Evolutionary conservation across 2,888 invertebrate species (phyloP).

Genomic region (Stenoptilia bipunctidactyla): DNA sequence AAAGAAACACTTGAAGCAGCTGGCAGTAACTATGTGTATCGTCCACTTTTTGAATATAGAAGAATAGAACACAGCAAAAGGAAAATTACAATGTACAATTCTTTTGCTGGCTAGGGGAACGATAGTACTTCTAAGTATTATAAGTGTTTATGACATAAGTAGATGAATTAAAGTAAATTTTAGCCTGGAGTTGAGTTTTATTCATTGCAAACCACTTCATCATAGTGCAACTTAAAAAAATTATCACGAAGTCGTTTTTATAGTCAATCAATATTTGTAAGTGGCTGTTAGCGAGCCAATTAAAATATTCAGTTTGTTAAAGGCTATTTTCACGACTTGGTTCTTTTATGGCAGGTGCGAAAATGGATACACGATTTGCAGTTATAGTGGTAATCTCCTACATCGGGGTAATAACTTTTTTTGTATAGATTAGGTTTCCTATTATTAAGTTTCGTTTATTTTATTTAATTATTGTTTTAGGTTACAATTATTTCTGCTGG

Average conservation of each 20-base stretch:
- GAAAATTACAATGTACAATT: conserved; percentile 51
- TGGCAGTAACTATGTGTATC: conserved; percentile 42
- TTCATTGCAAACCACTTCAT: no score
- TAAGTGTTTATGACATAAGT: no score
- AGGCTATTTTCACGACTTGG: neutral
- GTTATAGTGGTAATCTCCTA: neutral
- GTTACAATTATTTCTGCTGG: conserved; percentile 29
- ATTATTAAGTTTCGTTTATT: neutral
- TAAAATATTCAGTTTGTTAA: neutral
- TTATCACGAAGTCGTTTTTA: conserved; percentile 1
- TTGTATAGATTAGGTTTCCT: neutral
- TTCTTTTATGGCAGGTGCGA: neutral
- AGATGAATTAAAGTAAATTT: conserved; percentile 2
- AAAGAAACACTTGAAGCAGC: conserved; percentile 30
- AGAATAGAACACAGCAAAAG: conserved; percentile 50
- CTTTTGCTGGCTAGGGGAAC: conserved; percentile 55
- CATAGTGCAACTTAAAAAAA: no score
- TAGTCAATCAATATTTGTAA: neutral
- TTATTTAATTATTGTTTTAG: conserved; percentile 22
- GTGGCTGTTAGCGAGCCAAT: neutral
- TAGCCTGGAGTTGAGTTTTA: no score
- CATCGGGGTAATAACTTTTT: neutral
- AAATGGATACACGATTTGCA: neutral
- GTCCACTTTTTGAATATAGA: conserved; percentile 49
- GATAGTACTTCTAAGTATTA: no score